Base-by-base conservation (phyloP, 2,797 vertebrate genomes). In the Rhyacichthys aspro region DNA sequence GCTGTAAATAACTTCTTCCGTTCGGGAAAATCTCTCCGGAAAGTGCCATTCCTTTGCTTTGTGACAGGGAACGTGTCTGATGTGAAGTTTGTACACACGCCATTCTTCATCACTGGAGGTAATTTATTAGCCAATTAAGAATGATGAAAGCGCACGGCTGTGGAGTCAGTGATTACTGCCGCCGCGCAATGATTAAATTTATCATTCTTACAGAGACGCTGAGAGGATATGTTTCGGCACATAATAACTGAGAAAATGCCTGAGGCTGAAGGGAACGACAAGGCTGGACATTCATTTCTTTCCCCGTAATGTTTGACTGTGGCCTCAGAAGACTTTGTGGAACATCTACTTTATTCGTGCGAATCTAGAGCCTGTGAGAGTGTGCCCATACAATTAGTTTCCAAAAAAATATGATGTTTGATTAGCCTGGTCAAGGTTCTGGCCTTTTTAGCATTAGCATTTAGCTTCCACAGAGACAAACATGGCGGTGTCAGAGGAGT, bases 41-140 rank as follows among this genome's bases (percentile, higher is more conserved):
- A 16, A 8, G 9, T 5, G 32, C 8, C 4, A 2, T 48, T 36
- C 16, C 7, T 16, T 16, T 34, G 36, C 55, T 83, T 74, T 75
- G 41, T 45, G 46, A 78, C 63, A 76, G 65, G 76, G 76, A 83
- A 52, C 68, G 63, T 38, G 55, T 68, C 70, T 71, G 69, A 84
- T 81, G 66, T 49, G 67, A 73, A 61, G 72, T 82, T 74, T 76
- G 56, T 63, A 59, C 65, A 59, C 49, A 47, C 9, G 64, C 57
- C 69, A 43, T 82, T 80, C 81, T 76, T 86, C 78, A 86, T 84
- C 70, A 75, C 68, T 2, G 43, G 60, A 50, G 64, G 72, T 87
- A 77, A 86, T 86, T 80, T 83, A 86, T 88, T 85, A 83, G 75
- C 63, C 79, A 86, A 86, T 88, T 85, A 85, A 68, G 50, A 65